phyloP scores from a whole-genome alignment of 2,888 invertebrate species.

The Brachyptera putata region DNA sequence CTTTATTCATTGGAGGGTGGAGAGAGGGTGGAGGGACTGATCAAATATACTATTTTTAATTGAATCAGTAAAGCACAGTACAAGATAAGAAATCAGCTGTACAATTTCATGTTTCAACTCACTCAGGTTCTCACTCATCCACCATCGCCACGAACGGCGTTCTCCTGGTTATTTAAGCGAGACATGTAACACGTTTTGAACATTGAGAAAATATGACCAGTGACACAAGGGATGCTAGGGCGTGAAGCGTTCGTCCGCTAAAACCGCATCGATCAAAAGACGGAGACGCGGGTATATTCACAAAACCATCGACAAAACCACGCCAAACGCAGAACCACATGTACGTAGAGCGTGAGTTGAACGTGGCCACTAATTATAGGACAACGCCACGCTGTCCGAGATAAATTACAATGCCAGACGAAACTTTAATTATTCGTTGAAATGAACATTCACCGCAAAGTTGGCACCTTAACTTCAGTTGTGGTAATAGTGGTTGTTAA shows the following conservation, averaged over 20 bases:
- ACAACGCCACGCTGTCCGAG: not conserved
- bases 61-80: too few relatives aligned
- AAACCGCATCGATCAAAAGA: conserved; percentile 18
- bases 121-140: too few relatives aligned
- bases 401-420: not conserved
- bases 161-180: too few relatives aligned
- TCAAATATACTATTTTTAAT: too few relatives aligned
- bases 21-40: too few relatives aligned
- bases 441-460: not conserved
- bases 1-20: too few relatives aligned
- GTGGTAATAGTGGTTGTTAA: not conserved
- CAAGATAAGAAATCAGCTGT: too few relatives aligned
- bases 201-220: too few relatives aligned
- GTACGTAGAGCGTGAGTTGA: conserved; percentile 1
- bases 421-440: not conserved
- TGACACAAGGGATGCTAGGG: not conserved
- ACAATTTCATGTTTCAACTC: too few relatives aligned
- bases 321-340: not conserved
- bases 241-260: not conserved
- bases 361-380: conserved; percentile 12
- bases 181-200: too few relatives aligned
- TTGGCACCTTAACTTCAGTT: not conserved
- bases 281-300: not conserved
- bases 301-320: conserved; percentile 6
- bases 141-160: too few relatives aligned